Percentiles rank a stretch among this genome's conserved stretches.
Evolutionary conservation across 1,140 invertebrate genomes (phyloP).

Genomic region (Theocolax elegans): DNA sequence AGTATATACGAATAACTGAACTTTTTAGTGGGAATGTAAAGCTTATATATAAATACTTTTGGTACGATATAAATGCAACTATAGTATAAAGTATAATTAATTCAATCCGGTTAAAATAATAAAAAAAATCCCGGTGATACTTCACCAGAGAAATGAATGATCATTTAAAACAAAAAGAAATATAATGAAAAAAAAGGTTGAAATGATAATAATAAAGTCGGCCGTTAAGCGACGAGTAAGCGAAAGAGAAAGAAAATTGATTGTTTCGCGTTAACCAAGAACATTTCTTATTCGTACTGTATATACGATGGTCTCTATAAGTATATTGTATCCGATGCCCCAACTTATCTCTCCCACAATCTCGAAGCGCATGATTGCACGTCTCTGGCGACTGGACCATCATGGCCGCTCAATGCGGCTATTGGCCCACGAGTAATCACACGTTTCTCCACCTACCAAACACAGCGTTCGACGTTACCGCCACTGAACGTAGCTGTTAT

Average conservation of each 20-base stretch:
- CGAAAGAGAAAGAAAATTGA: slow-evolving; percentile 12
- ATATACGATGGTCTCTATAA: not conserved
- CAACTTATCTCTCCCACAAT: slow-evolving; percentile 35
- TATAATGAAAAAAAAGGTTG: too few relatives aligned
- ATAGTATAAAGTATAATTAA: too few relatives aligned
- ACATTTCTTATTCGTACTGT: too few relatives aligned
- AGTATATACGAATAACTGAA: too few relatives aligned
- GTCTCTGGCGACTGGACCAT: slow-evolving; percentile 52
- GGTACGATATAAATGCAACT: too few relatives aligned
- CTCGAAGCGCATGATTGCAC: slow-evolving; percentile 54
- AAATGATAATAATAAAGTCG: not conserved
- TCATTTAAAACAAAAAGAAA: too few relatives aligned
- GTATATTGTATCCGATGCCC: slow-evolving; percentile 4
- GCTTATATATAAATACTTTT: too few relatives aligned
- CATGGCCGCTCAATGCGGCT: slow-evolving; percentile 56
- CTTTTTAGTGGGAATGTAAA: too few relatives aligned
- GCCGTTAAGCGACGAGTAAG: not conserved
- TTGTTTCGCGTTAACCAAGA: not conserved
- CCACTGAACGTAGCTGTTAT: slow-evolving; percentile 36
- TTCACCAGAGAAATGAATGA: too few relatives aligned
- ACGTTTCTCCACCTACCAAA: slow-evolving; percentile 42
- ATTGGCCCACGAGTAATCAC: slow-evolving; percentile 57
- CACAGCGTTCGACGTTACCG: slow-evolving; percentile 1
- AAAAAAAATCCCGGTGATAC: too few relatives aligned
- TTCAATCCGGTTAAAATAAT: too few relatives aligned